Evolutionary conservation across 2,888 invertebrate genomes (phyloP), one percentile per base, ranked within the genome.

Genomic region (Bellardia pandia): DNA sequence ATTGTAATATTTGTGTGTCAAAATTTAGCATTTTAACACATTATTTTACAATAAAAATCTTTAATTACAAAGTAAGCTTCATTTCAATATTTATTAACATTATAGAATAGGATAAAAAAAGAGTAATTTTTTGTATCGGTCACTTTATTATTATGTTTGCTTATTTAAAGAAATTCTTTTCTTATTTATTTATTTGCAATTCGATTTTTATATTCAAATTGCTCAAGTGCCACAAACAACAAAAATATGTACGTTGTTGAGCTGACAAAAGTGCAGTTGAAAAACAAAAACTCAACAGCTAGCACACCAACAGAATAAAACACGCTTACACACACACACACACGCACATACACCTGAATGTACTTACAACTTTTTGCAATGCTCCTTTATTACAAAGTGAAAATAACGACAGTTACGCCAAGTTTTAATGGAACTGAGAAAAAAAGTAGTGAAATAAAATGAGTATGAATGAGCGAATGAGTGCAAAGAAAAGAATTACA

Each of bases 381-480:
- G 45, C 45, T 13, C 45, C 23, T 40, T 80, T 75, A 37, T 14
- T 69, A 48, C 48, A 60, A 78, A 62, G 37, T 68, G 53, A 77
- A 82, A 86, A 82, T 78, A 82, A 78, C 69, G 23, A 56, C 60
- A 80, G 72, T 80, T 84, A 53, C 45, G 40, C 76, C 66, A 80
- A 77, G 53, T 74, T 81, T 87, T 77, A 80, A 81, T 84, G 74
- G 53, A 68, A 87, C 45, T 56, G 42, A 42, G 14, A 14, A 1
- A 2, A 14, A 75, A 33, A 72, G 42, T 3, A 45, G 33, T 16
- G 30, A 45, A 48, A 37, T 16, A 60, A 48, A 75, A 75, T 62
- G 23, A 40, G 66, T 30, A 30, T 23, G 56, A 77, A 58, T 23
- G 62, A 60, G 16, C 16, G 56, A 77, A 58, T 33, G 62, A 60